Evolutionary conservation across 2,888 invertebrate genomes (phyloP), one percentile per base, ranked within the genome.

Genomic region (Apeira syringaria): DNA sequence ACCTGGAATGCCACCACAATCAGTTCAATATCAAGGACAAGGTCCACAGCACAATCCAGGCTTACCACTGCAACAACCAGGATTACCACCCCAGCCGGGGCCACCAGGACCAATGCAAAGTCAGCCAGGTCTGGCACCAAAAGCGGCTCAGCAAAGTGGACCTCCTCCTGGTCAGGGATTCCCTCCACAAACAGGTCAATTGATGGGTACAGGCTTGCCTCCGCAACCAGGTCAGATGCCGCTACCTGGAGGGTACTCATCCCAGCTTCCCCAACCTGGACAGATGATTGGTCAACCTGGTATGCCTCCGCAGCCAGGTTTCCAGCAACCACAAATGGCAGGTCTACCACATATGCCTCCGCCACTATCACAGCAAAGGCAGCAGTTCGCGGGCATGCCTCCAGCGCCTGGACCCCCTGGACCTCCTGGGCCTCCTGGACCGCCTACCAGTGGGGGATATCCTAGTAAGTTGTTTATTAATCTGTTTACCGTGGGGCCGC

Each of bases 271-370:
- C 30, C 65, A 67, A 31, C 55, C 62, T 1, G 55, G 59, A 4
- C 43, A 47, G 18, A 42, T 47, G 39, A 46, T 39, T 29, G 56
- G 64, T 18, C 56, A 61, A 10, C 47, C 46, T 9, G 51, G 49
- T 8, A 53, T 68, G 44, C 68, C 59, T n/a, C 63, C 52, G 36
- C 62, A 64, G 24, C 53, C 64, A 2, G 57, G 61, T 40, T 51
- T 47, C 17, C 56, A 52, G 17, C 73, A 77, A 41, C 64, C 61
- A 13, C 49, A 75, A 1, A 75, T 83, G 61, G 58, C 71, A 1
- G 80, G 85, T 0, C 56, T 79, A 2, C 78, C 76, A 1, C 87
- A 88, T 44, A 90, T 91, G 89, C 90, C 88, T 0, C 91, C 91
- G 1, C 88, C 90, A 0, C 34, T 79, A 18, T 47, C 62, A 0